phyloP scores from a whole-genome alignment of 2,888 invertebrate genomes.

The Camponotus fellah region DNA sequence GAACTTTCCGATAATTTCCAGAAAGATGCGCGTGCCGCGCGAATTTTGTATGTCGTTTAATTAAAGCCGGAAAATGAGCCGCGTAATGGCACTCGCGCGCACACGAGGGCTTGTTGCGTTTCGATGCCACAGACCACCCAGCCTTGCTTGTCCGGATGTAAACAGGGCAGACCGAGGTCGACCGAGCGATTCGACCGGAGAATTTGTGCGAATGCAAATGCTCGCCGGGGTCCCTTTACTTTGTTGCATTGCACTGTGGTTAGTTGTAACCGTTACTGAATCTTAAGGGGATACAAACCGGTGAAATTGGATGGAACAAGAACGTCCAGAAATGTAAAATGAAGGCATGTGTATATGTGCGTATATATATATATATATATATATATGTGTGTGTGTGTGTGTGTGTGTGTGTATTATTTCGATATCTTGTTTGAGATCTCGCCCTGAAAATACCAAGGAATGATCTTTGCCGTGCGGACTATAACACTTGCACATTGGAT shows the following conservation, averaged over 20 bases:
- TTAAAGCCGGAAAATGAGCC: constrained; percentile 73
- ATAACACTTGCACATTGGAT: background rate
- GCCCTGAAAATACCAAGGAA: background rate
- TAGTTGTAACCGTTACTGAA: constrained; percentile 64
- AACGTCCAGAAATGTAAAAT: constrained; percentile 52
- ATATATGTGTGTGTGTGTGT: background rate
- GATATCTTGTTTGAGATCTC: constrained; percentile 1
- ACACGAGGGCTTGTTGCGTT: constrained; percentile 57
- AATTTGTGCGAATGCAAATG: constrained; percentile 41
- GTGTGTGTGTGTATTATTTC: background rate
- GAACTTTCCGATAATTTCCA: constrained; percentile 48
- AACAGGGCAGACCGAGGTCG: background rate
- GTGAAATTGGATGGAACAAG: constrained; percentile 69
- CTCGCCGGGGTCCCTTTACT: background rate
- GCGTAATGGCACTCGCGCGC: constrained; percentile 72
- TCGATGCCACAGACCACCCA: constrained; percentile 28
- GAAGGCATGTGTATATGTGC: constrained; percentile 16
- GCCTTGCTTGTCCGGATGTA: constrained; percentile 21
- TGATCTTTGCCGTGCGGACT: background rate
- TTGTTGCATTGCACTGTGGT: constrained; percentile 9
- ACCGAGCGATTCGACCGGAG: constrained; percentile 52
- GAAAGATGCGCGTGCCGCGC: constrained; percentile 58
- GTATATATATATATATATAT: too few relatives aligned
- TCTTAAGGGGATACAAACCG: constrained; percentile 67
- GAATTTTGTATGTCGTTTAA: constrained; percentile 72